Evolutionary conservation across 2,113 vertebrate species (phyloP).

Genomic region (Murina feae): DNA sequence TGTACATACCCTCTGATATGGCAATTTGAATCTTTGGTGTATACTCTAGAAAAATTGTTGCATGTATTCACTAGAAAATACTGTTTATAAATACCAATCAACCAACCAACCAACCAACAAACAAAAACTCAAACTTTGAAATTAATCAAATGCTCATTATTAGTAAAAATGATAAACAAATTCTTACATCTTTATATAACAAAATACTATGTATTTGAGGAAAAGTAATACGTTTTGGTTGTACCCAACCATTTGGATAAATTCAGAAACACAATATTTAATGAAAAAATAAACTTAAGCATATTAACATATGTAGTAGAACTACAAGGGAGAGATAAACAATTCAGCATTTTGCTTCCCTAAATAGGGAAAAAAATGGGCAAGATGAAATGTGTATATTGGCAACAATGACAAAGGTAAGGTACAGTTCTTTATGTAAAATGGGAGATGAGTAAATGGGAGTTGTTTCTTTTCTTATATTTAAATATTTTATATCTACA

Average conservation of each 20-base stretch:
- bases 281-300: not conserved
- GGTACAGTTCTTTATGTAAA: not conserved
- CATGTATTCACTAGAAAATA: not conserved
- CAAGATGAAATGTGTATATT: not conserved
- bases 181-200: not conserved
- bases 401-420: not conserved
- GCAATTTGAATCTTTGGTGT: not conserved
- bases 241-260: not conserved
- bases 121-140: not conserved
- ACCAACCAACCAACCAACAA: not conserved
- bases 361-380: not conserved
- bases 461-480: not conserved
- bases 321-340: not conserved
- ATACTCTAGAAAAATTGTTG: not conserved
- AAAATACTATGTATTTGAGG: not conserved
- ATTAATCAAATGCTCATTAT: not conserved
- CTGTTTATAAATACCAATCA: not conserved
- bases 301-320: not conserved
- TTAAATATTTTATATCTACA: not conserved
- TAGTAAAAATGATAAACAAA: not conserved
- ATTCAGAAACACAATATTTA: not conserved
- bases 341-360: not conserved
- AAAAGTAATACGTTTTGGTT: not conserved
- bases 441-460: not conserved
- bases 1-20: not conserved